Conservation (phyloP, 1,140 invertebrate species). For the Drosophila albomicans region DNA sequence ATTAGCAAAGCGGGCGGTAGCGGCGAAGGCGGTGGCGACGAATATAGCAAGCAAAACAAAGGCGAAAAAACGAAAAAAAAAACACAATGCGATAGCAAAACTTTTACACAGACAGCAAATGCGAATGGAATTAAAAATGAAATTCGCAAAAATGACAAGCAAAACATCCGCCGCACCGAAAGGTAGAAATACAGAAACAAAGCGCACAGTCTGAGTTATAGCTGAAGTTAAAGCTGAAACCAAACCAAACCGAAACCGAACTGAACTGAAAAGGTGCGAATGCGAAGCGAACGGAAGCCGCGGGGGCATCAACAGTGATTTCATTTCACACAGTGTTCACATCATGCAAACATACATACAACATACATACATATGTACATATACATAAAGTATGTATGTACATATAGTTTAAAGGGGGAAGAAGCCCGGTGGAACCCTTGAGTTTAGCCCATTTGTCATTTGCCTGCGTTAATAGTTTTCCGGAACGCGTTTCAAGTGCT, state of each 20-base stretch:
- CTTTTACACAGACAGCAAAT: conserved; percentile 39
- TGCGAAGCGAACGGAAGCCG: conserved; percentile 56
- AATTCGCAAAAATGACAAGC: conserved; percentile 47
- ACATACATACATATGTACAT: no score
- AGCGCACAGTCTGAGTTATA: conserved; percentile 7
- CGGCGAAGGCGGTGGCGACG: conserved; percentile 46
- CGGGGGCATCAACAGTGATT: conserved; percentile 31
- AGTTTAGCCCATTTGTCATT: conserved; percentile 58
- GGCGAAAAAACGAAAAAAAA: conserved; percentile 21
- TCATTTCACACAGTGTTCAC: conserved; percentile 34
- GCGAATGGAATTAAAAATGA: conserved; percentile 46
- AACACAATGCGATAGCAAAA: background rate
- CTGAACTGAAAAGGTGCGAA: conserved; percentile 15
- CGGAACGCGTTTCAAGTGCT: conserved; percentile 64
- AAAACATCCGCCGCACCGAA: conserved; percentile 50
- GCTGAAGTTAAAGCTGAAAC: background rate
- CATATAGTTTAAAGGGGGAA: conserved; percentile 14
- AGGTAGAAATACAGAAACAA: conserved; percentile 13
- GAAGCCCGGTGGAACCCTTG: conserved; percentile 52
- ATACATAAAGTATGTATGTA: no score
- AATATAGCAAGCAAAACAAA: conserved; percentile 75
- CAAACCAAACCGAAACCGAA: background rate
- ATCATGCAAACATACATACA: background rate
- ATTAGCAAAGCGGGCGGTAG: conserved; percentile 39
- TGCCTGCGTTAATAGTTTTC: conserved; percentile 73